Percentiles rank a stretch among this genome's conserved stretches.
Evolutionary conservation across 2,888 invertebrate genomes (phyloP).

Genomic region (Troilus luridus): DNA sequence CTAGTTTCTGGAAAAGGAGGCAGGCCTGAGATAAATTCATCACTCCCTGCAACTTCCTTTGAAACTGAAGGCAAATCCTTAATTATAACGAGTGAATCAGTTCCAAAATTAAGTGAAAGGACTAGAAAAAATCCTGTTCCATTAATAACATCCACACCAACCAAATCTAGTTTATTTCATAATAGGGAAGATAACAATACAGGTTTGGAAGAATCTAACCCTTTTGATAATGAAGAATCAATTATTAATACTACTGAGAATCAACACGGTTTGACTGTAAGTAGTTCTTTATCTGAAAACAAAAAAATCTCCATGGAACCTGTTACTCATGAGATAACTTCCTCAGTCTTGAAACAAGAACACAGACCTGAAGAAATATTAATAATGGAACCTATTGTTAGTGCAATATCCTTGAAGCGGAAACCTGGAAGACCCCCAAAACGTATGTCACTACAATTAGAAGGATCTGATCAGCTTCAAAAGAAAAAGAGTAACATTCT

Average conservation of each 20-base stretch:
- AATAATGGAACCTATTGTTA: neutral
- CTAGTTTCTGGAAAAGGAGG: neutral
- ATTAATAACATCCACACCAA: neutral
- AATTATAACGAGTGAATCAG: neutral
- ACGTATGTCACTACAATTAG: neutral
- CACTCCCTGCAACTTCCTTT: neutral
- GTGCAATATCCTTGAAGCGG: neutral
- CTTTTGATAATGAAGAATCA: neutral
- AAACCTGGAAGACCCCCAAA: slow-evolving; percentile 12
- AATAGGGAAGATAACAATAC: neutral
- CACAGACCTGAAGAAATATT: neutral
- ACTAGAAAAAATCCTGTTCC: neutral
- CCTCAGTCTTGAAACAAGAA: neutral
- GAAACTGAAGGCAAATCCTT: neutral
- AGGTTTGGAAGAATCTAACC: neutral
- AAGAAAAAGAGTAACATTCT: neutral
- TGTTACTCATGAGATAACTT: neutral
- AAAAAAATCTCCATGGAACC: neutral
- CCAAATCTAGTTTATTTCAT: neutral
- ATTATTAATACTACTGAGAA: neutral
- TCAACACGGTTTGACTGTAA: neutral
- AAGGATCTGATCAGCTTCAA: neutral
- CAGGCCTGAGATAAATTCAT: neutral
- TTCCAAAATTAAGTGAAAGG: neutral
- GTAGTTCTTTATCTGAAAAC: neutral